Percentiles rank a stretch among this genome's conserved stretches.
Evolutionary conservation across 2,888 invertebrate genomes (phyloP).

Genomic region (Dorcus hopei): DNA sequence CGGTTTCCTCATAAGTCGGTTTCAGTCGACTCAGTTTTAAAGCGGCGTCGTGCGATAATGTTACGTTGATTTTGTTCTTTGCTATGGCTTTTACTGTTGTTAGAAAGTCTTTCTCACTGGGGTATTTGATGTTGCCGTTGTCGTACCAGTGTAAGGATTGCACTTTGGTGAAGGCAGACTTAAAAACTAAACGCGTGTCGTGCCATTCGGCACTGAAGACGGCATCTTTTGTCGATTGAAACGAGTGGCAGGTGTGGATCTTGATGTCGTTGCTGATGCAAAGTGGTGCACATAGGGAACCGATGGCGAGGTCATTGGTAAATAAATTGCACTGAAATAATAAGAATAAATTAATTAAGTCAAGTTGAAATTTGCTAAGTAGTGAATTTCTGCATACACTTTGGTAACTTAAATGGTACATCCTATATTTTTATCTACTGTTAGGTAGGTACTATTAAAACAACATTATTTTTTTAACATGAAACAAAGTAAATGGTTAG

Average conservation of each 20-base stretch:
- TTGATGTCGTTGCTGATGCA: conserved; percentile 56
- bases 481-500: too few relatives aligned
- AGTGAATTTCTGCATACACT: too few relatives aligned
- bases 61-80: conserved; percentile 55
- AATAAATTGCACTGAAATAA: conserved; percentile 57
- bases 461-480: too few relatives aligned
- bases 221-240: conserved; percentile 59
- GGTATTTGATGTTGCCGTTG: conserved; percentile 51
- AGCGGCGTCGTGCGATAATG: conserved; percentile 51
- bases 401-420: too few relatives aligned
- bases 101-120: conserved; percentile 54
- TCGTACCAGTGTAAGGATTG: conserved; percentile 50
- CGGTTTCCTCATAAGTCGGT: conserved; percentile 49
- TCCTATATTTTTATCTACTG: too few relatives aligned
- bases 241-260: conserved; percentile 59
- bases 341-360: not conserved
- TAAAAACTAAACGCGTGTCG: conserved; percentile 58
- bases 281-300: conserved; percentile 61
- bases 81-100: conserved; percentile 54
- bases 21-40: conserved; percentile 51
- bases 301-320: conserved; percentile 54
- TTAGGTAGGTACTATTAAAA: too few relatives aligned
- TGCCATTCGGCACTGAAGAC: conserved; percentile 61
- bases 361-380: too few relatives aligned
- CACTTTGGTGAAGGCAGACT: conserved; percentile 50